These are phyloP conservation scores for Acromyrmex echinatior DNA, from an alignment of 1,140 invertebrate genomes.

Conservation along the genomic window DNA sequence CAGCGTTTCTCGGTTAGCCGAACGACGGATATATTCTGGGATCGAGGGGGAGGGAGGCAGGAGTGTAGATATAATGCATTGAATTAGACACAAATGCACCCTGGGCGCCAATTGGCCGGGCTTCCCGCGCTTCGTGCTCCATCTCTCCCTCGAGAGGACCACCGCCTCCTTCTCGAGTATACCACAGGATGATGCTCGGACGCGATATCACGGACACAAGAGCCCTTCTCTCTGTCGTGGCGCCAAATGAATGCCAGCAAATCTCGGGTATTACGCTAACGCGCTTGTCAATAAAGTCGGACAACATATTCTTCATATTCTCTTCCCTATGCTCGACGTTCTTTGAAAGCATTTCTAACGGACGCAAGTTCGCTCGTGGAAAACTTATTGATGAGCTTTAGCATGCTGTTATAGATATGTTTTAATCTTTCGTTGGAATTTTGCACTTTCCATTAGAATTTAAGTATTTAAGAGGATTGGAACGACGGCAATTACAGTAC, in stretches of 20 bases:
- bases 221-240: slow-evolving; percentile 28
- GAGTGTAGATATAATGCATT: slow-evolving; percentile 83
- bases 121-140: slow-evolving; percentile 82
- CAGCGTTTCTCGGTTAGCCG: slow-evolving; percentile 56
- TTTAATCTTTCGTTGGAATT: too few species aligned
- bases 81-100: slow-evolving; percentile 86
- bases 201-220: slow-evolving; percentile 54
- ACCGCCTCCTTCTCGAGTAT: slow-evolving; percentile 74
- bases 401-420: background rate
- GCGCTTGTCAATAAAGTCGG: slow-evolving; percentile 57
- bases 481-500: too few species aligned
- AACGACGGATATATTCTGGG: slow-evolving; percentile 40
- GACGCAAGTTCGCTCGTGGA: too few species aligned
- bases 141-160: slow-evolving; percentile 80
- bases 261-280: slow-evolving; percentile 68
- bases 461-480: too few species aligned
- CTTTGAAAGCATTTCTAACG: background rate
- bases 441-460: too few species aligned
- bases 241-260: slow-evolving; percentile 18
- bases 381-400: background rate
- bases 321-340: background rate
- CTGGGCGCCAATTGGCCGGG: slow-evolving; percentile 84
- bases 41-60: slow-evolving; percentile 57
- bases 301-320: background rate
- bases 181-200: slow-evolving; percentile 65